Conservation (phyloP, 1,140 invertebrate genomes). For the Leptopilina boulardi region DNA sequence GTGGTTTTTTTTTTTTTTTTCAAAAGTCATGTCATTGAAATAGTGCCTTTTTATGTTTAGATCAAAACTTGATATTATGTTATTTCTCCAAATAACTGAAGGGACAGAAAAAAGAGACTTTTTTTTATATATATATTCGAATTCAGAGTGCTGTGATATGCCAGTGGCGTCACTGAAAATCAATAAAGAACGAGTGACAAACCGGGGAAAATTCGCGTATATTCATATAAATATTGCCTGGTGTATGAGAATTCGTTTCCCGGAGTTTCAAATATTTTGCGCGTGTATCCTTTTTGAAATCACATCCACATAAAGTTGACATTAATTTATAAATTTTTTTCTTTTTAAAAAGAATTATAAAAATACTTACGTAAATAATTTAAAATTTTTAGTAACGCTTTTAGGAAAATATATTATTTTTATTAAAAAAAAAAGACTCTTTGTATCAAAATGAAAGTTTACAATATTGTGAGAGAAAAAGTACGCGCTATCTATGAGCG, state of each 20-base stretch:
- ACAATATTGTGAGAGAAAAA: no score
- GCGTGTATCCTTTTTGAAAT: conserved; percentile 27
- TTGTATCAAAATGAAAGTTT: no score
- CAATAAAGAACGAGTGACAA: conserved; percentile 53
- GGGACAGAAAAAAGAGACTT: conserved; percentile 42
- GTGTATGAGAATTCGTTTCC: conserved; percentile 41
- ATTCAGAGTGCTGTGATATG: not conserved
- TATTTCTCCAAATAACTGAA: conserved; percentile 17
- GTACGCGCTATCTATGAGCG: no score
- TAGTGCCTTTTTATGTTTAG: conserved; percentile 17
- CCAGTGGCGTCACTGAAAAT: conserved; percentile 43
- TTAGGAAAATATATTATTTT: no score
- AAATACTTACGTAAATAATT: no score
- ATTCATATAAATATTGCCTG: conserved; percentile 41
- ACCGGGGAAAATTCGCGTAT: conserved; percentile 46
- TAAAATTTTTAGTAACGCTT: no score
- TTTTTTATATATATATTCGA: no score
- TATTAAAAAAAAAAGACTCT: no score
- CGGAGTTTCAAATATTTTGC: conserved; percentile 32
- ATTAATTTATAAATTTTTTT: no score
- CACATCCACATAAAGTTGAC: not conserved
- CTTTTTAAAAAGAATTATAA: no score
- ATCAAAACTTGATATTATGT: not conserved
- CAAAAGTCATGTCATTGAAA: not conserved
- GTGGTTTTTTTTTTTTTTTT: not conserved